These are phyloP conservation scores for Hipparchia sbordonii DNA, from an alignment of 2,888 invertebrate genomes.

Conservation along the genomic window DNA sequence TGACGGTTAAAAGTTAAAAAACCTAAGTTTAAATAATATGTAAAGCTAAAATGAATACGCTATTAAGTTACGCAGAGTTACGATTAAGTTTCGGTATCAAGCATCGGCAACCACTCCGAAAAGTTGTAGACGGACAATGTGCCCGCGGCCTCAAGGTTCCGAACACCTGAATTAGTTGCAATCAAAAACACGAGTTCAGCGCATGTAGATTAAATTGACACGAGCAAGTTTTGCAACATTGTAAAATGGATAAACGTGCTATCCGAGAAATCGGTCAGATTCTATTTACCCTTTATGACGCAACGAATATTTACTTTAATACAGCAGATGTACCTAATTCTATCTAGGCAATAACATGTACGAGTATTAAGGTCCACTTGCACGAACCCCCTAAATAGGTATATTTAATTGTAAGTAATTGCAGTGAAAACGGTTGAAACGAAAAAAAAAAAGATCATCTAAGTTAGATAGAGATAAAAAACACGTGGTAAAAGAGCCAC, in stretches of 20 bases:
- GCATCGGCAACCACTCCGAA: not conserved
- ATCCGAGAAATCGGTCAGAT: not conserved
- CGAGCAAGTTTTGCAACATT: conserved; percentile 30
- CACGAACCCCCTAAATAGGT: too few species aligned
- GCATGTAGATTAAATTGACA: conserved; percentile 29
- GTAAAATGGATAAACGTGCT: conserved; percentile 16
- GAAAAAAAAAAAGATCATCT: too few species aligned
- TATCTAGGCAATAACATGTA: too few species aligned
- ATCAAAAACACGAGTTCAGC: conserved; percentile 26
- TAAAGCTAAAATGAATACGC: too few species aligned
- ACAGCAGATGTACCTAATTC: too few species aligned
- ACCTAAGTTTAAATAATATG: too few species aligned
- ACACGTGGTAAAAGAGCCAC: not conserved
- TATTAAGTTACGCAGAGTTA: too few species aligned
- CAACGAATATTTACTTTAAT: too few species aligned
- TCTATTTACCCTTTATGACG: not conserved
- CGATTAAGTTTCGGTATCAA: conserved; percentile 6
- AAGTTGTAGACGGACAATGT: not conserved
- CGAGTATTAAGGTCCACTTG: too few species aligned
- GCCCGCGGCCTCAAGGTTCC: conserved; percentile 18
- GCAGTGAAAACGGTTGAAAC: too few species aligned
- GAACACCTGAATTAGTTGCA: conserved; percentile 25
- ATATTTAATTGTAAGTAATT: too few species aligned
- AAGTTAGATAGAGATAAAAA: not conserved
- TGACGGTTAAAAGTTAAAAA: too few species aligned